Conservation (phyloP, 2,888 invertebrate genomes). For the Caenorhabditis doughertyi region DNA sequence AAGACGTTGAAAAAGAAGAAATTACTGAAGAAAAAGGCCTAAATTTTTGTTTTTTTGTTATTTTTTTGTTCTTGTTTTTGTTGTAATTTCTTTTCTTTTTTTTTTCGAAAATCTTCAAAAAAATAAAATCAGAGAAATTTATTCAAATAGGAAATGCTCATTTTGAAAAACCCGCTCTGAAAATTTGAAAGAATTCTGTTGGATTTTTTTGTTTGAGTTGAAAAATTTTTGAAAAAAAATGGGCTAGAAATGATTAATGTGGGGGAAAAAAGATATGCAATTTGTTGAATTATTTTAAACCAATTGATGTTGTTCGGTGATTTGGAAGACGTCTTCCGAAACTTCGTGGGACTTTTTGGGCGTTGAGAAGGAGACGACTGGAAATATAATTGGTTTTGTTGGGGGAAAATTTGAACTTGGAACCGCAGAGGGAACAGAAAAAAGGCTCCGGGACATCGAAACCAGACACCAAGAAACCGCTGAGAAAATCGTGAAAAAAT, state of each 20-base stretch:
- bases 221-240: slow-evolving; percentile 4
- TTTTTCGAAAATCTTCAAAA: background rate
- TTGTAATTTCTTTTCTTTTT: background rate
- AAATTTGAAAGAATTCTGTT: background rate
- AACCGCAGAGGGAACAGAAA: too few species aligned
- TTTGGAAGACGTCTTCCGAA: slow-evolving; percentile 74
- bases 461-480: too few species aligned
- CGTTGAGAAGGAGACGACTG: slow-evolving; percentile 82
- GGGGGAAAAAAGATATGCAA: background rate
- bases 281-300: slow-evolving; percentile 52
- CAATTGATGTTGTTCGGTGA: slow-evolving; percentile 76
- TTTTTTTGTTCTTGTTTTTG: background rate
- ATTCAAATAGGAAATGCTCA: background rate
- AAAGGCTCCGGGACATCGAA: too few species aligned
- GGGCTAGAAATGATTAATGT: slow-evolving; percentile 44
- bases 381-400: slow-evolving; percentile 30
- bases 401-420: too few species aligned
- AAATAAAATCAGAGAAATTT: background rate
- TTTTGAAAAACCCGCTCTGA: background rate
- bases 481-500: too few species aligned
- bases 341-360: slow-evolving; percentile 73
- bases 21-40: slow-evolving; percentile 9
- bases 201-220: too few species aligned
- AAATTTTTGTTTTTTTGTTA: background rate
- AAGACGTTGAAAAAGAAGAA: slow-evolving; percentile 33